Evolutionary conservation across 2,797 vertebrate genomes (phyloP), one percentile per base, ranked within the genome.

Genomic region (Delichon dasypus): DNA sequence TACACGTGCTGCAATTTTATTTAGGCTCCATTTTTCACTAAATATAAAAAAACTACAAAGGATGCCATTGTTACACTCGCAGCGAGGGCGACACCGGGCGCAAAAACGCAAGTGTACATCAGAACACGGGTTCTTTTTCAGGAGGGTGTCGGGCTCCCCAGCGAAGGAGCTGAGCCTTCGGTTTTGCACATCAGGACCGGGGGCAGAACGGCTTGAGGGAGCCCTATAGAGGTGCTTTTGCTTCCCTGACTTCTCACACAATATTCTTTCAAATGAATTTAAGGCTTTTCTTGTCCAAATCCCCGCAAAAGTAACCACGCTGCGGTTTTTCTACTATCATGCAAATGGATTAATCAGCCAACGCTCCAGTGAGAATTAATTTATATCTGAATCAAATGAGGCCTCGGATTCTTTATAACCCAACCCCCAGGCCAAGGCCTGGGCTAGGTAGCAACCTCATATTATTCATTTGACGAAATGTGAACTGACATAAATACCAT

Each of bases 401-500:
- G 97, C 98, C 98, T 98, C 80, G 97, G 97, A 96, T 96, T 97
- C 98, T 98, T 96, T 98, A 98, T 98, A 98, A 98, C 97, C 94
- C 97, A 98, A 98, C 96, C 98, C 94, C 96, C 97, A 95, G 98
- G 98, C 98, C 98, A 98, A 98, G 97, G 98, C 97, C 97, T 95
- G 96, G 97, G 98, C 98, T 98, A 98, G 98, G 98, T 98, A 98
- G 98, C 98, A 98, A 97, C 97, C 96, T 98, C 98, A 98, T 98
- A 98, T 98, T 98, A 98, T 98, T 98, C 98, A 97, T 98, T 98
- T 99, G 99, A 99, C 98, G 98, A 99, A 98, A 99, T 98, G 98
- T 97, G 99, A 99, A 98, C 98, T 99, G 99, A 99, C 99, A 99
- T 98, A 98, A 99, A 99, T 98, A 98, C 98, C 98, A 98, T 75